Percentiles rank a stretch among this genome's conserved stretches.
Conservation (phyloP, 2,888 invertebrate species). For the Polydrusus pterygomalis region DNA sequence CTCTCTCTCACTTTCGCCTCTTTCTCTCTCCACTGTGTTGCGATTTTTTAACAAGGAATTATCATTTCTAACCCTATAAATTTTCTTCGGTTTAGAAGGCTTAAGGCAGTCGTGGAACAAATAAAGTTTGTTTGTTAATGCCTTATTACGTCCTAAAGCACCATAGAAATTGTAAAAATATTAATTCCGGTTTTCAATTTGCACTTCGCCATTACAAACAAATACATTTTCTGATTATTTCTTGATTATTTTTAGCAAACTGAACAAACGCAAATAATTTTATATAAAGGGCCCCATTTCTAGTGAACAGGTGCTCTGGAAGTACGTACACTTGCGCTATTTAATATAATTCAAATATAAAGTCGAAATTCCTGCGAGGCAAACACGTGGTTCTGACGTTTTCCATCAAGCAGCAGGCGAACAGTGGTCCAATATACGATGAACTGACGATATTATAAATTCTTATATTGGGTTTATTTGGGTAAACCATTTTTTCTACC, state of each 20-base stretch:
- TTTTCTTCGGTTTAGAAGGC: too few species aligned
- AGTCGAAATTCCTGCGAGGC: slow-evolving; percentile 56
- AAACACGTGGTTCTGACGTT: slow-evolving; percentile 56
- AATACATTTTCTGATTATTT: slow-evolving; percentile 32
- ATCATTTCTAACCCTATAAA: too few species aligned
- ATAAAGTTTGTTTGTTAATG: too few species aligned
- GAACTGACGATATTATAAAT: not conserved
- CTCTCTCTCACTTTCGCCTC: too few species aligned
- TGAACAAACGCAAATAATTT: slow-evolving; percentile 45
- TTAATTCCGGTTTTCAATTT: not conserved
- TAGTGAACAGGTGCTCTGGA: slow-evolving; percentile 54
- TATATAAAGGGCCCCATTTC: slow-evolving; percentile 52
- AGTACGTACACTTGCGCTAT: slow-evolving; percentile 53
- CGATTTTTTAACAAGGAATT: too few species aligned
- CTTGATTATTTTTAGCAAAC: slow-evolving; percentile 31
- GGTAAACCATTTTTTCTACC: too few species aligned
- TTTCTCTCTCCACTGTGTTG: too few species aligned
- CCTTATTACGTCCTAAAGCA: too few species aligned
- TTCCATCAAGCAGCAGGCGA: slow-evolving; percentile 52
- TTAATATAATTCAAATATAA: slow-evolving; percentile 57
- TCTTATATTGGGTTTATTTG: too few species aligned
- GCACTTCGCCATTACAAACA: not conserved
- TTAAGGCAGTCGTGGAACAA: too few species aligned
- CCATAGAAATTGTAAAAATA: not conserved
- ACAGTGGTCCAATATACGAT: slow-evolving; percentile 11